Conservation (phyloP, 2,113 vertebrate genomes). For the Halcyon malimbica region DNA sequence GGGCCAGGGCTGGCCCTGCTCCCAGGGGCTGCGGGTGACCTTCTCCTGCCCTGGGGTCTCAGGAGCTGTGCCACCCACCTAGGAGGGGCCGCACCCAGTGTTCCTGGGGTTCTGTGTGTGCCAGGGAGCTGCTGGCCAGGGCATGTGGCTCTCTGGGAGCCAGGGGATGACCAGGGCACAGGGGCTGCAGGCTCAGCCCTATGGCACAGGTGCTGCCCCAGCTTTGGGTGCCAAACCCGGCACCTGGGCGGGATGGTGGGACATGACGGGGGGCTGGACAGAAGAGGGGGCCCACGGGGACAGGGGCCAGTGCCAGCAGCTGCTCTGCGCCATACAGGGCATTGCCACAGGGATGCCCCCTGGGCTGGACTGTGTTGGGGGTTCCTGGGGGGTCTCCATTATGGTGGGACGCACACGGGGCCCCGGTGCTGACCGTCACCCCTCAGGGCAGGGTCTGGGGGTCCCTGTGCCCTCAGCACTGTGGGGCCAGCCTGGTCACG, state of each 20-base stretch:
- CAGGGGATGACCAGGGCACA: not conserved
- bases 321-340: rapidly evolving
- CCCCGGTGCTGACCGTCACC: rapidly evolving
- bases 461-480: rapidly evolving
- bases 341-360: not conserved
- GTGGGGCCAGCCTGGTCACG: not conserved
- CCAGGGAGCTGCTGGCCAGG: rapidly evolving
- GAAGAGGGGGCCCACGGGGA: too few relatives aligned
- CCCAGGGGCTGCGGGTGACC: not conserved
- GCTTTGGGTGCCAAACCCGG: not conserved
- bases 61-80: rapidly evolving
- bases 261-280: rapidly evolving
- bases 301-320: too few relatives aligned
- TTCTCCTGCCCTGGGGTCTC: not conserved
- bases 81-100: not conserved
- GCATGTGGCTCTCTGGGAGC: not conserved
- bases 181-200: not conserved
- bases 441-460: not conserved
- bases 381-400: rapidly evolving
- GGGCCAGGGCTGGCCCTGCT: not conserved
- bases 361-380: not conserved
- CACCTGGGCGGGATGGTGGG: rapidly evolving
- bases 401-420: rapidly evolving
- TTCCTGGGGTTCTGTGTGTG: not conserved
- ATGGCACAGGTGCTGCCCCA: not conserved